Conservation (phyloP, 2,888 invertebrate genomes). For the Trachelus stipa region DNA sequence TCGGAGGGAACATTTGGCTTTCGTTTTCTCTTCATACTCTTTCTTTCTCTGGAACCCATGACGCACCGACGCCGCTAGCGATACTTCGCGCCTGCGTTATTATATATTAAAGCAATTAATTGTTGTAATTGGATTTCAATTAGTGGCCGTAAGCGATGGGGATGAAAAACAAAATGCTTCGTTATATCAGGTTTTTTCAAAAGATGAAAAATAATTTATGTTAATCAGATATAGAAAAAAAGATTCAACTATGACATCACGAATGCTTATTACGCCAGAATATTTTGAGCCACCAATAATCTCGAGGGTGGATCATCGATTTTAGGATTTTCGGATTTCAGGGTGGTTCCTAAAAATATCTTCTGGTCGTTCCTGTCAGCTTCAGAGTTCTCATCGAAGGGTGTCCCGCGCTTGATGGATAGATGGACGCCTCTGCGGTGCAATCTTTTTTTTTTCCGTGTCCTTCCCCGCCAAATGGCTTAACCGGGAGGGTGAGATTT, state of each 20-base stretch:
- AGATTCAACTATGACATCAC: background rate
- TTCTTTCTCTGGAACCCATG: background rate
- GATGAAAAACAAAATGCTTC: background rate
- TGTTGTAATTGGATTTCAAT: constrained; percentile 62
- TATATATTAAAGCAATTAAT: constrained; percentile 55
- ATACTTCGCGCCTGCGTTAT: constrained; percentile 5
- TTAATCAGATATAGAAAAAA: background rate
- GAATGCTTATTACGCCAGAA: background rate
- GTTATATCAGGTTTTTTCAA: background rate
- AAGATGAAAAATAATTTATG: too few species aligned
- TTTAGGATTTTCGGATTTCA: background rate
- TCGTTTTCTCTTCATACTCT: constrained; percentile 7
- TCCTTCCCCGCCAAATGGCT: background rate
- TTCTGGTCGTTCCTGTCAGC: background rate
- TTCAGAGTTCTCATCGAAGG: constrained; percentile 20
- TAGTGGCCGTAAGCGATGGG: constrained; percentile 48
- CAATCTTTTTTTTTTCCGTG: constrained; percentile 25
- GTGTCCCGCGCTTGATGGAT: constrained; percentile 24
- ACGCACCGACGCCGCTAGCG: constrained; percentile 14
- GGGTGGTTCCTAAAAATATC: background rate
- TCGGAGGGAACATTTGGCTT: constrained; percentile 19
- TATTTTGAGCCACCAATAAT: background rate
- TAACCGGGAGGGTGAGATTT: constrained; percentile 8
- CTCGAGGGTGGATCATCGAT: background rate
- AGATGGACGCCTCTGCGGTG: constrained; percentile 13